A percentile compares a stretch with the other conserved stretches of the same genome.
Evolutionary conservation across 2,797 vertebrate genomes (phyloP).

Genomic region (Rhabdophis nuchalis): DNA sequence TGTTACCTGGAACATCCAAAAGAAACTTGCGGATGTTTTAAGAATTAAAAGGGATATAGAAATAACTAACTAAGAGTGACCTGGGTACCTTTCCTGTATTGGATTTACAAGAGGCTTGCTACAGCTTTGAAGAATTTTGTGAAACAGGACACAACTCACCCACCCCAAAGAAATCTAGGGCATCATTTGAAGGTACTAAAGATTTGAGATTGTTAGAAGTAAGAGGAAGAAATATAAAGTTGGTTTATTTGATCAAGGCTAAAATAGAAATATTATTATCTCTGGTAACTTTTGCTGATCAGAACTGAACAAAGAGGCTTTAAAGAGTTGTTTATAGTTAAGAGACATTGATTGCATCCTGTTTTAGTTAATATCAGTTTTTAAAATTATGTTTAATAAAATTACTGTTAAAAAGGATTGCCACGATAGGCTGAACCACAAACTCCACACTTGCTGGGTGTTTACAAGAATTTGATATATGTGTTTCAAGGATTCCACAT

Average conservation of each 20-base stretch:
- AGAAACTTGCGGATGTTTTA: neutral
- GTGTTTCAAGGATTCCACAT: neutral
- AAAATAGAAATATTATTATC: neutral
- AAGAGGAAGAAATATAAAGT: neutral
- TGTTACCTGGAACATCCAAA: neutral
- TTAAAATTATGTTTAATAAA: neutral
- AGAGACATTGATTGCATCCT: neutral
- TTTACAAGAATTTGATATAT: neutral
- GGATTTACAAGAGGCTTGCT: neutral
- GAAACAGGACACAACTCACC: neutral
- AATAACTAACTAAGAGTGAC: neutral
- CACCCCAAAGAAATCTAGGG: neutral
- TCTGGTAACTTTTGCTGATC: neutral
- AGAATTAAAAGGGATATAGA: neutral
- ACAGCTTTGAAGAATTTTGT: neutral
- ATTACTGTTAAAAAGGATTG: neutral
- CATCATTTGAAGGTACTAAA: neutral
- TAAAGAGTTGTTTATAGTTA: neutral
- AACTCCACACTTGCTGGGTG: neutral
- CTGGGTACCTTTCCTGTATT: neutral
- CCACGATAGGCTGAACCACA: neutral
- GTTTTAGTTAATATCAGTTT: neutral
- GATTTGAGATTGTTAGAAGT: neutral
- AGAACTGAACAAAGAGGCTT: neutral
- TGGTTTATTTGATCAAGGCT: neutral